A percentile compares a stretch with the other conserved stretches of the same genome.
These are phyloP conservation scores for Onychostruthus taczanowskii DNA, from an alignment of 2,113 vertebrate species.

Conservation along the genomic window DNA sequence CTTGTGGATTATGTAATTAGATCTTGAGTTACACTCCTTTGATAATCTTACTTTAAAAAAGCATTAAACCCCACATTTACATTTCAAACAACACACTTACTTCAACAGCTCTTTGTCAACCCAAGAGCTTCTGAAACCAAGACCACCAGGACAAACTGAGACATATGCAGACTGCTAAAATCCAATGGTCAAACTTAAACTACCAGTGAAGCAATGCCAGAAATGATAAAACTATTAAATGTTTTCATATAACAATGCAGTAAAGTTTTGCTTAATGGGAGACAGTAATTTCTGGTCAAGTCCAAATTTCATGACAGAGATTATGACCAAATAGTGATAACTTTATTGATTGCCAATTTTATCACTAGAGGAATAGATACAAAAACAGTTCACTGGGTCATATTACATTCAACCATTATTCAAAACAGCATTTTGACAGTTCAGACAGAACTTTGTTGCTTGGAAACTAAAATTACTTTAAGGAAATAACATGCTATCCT, in stretches of 20 bases:
- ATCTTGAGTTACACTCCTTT: background rate
- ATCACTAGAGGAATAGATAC: background rate
- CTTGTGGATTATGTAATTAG: background rate
- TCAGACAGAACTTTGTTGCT: background rate
- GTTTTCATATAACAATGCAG: background rate
- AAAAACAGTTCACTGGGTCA: background rate
- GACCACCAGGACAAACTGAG: slow-evolving; percentile 14
- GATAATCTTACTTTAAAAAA: background rate
- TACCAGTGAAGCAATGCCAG: slow-evolving; percentile 25
- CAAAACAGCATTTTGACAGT: background rate
- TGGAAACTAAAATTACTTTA: background rate
- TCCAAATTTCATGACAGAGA: background rate
- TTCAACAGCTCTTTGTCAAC: slow-evolving; percentile 33
- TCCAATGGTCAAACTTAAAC: slow-evolving; percentile 19
- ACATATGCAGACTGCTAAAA: slow-evolving; percentile 25
- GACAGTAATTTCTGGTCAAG: slow-evolving; percentile 16
- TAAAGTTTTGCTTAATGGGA: background rate
- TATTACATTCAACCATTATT: background rate
- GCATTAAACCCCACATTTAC: background rate
- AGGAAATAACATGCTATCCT: background rate
- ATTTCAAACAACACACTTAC: background rate
- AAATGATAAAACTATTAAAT: background rate
- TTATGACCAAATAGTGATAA: background rate
- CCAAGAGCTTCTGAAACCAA: slow-evolving; percentile 7
- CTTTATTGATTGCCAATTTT: background rate